These are phyloP conservation scores for Axis porcinus DNA, from an alignment of 2,113 vertebrate genomes.

Conservation along the genomic window DNA sequence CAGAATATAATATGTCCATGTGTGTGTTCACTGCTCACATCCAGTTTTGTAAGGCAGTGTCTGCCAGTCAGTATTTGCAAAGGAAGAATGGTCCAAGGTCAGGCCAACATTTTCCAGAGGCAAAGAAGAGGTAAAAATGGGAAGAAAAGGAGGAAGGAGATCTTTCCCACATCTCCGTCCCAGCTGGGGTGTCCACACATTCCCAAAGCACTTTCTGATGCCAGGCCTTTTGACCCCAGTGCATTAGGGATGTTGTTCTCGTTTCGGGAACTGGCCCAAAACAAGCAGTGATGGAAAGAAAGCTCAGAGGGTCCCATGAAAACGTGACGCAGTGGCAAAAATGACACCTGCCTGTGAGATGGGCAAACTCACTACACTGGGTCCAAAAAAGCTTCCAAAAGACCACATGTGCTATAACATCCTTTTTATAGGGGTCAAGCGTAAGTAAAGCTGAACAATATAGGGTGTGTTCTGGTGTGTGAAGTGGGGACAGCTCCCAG, in stretches of 20 bases:
- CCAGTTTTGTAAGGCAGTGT: neutral
- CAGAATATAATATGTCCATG: rapidly evolving
- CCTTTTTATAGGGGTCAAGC: neutral
- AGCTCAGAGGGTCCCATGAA: neutral
- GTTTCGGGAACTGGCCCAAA: neutral
- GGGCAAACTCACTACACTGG: neutral
- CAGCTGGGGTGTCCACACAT: neutral
- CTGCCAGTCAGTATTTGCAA: neutral
- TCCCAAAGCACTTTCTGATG: neutral
- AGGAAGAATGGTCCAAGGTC: neutral
- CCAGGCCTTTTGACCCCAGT: neutral
- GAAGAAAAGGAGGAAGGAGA: neutral
- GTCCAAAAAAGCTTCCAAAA: neutral
- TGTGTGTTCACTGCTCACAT: rapidly evolving
- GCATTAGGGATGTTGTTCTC: neutral
- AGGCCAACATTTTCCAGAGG: neutral
- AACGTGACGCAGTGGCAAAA: rapidly evolving
- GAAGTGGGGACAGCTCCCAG: neutral
- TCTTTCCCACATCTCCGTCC: neutral
- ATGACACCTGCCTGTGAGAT: rapidly evolving
- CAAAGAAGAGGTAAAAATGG: neutral
- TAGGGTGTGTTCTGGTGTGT: rapidly evolving
- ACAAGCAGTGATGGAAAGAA: no score
- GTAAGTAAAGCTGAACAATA: neutral
- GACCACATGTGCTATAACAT: rapidly evolving